Evolutionary conservation across 1,140 invertebrate genomes (phyloP), one percentile per base, ranked within the genome.

Genomic region (Brachionus rotundiformis): DNA sequence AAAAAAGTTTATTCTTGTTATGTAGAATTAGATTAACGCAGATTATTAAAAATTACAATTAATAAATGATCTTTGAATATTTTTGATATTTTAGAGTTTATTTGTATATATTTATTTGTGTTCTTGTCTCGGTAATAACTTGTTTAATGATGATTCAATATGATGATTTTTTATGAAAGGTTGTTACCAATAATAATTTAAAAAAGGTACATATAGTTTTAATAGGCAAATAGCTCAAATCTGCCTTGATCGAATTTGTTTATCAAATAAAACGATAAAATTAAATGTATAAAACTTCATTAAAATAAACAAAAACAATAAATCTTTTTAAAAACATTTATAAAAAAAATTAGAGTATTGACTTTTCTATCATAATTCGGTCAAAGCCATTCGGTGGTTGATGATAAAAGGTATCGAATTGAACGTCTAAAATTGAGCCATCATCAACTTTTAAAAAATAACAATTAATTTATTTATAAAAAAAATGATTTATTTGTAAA

Each of bases 301-400:
- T 44, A 1, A 33, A 41, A 77, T 49, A 44, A 77, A 33, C 39
- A 59, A 29, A 79, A 79, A 79, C n/a, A 79, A 16, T 19, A n/a
- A 39, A 39, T 27, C 31, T 19, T 54, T 19, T 54, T 31, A 68
- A 76, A 2, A 76, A 44, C 13, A 27, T 44, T 11, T 31, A 76
- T 19, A 39, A 61, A 77, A 27, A 2, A 33, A 23, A 8, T 11
- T 94, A 98, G 82, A 98, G 92, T 25, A 98, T 89, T 3, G 95
- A 96, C 87, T 99, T 95, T 88, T 99, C 96, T 73, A 98, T 90
- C 92, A 99, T 94, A 82, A 99, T 98, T 89, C 93, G 93, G 83
- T 97, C 95, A 87, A 94, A 98, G 33, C 96, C 96, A 49, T 90
- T 88, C 0, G 96, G 96, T 49, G 93, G 92, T 3, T 91, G 89